Conservation (phyloP, 2,888 invertebrate species). For the Drosophila barbarae region DNA sequence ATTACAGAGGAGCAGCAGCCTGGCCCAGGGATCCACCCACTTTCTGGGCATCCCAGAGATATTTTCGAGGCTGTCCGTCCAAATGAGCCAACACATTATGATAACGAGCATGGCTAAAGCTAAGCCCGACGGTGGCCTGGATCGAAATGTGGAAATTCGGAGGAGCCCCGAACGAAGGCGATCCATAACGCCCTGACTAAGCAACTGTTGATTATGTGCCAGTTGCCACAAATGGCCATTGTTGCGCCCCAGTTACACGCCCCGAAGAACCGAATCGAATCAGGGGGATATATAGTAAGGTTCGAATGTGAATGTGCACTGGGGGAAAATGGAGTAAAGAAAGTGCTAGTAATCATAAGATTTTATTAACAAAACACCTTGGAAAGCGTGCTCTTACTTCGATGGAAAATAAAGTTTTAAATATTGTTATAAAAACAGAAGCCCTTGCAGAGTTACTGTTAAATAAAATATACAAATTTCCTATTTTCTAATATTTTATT, state of each 20-base stretch:
- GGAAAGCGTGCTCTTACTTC: too few species aligned
- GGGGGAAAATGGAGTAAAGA: neutral
- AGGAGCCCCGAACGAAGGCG: conserved; percentile 13
- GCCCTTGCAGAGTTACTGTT: neutral
- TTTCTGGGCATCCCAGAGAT: conserved; percentile 8
- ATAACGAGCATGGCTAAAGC: conserved; percentile 64
- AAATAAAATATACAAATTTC: neutral
- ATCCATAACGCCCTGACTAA: conserved; percentile 54
- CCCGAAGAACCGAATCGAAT: conserved; percentile 39
- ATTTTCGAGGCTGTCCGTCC: conserved; percentile 33
- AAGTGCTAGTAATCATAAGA: too few species aligned
- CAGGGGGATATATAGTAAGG: conserved; percentile 11
- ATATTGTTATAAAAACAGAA: neutral
- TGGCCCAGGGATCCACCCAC: conserved; percentile 29
- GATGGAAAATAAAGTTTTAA: neutral
- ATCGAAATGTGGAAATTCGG: conserved; percentile 30
- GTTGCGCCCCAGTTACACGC: conserved; percentile 68
- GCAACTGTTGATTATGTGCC: conserved; percentile 73
- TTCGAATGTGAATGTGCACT: conserved; percentile 9
- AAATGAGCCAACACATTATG: conserved; percentile 67
- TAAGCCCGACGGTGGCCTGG: conserved; percentile 43
- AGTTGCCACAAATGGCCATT: conserved; percentile 66
- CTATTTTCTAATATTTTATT: neutral
- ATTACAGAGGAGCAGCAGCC: conserved; percentile 48
- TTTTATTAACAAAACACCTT: too few species aligned